phyloP scores from a whole-genome alignment of 2,797 vertebrate species.

The Nannoperca australis region DNA sequence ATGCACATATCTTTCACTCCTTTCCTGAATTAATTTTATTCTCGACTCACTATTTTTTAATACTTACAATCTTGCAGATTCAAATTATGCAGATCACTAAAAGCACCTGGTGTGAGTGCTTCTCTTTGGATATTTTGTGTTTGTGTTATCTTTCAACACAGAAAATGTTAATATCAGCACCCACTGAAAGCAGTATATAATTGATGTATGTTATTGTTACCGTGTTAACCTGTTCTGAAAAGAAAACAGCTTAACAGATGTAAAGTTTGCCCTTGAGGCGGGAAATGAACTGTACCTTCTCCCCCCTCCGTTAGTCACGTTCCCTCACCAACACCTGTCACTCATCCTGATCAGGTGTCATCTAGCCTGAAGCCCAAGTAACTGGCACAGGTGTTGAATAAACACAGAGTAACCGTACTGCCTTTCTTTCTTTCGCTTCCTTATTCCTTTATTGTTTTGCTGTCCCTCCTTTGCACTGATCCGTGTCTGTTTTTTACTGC shows the following conservation, averaged over 20 bases:
- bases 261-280: conserved; percentile 51
- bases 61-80: background rate
- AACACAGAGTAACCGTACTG: conserved; percentile 8
- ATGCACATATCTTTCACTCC: background rate
- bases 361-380: conserved; percentile 31
- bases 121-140: background rate
- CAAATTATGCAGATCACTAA: background rate
- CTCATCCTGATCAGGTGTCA: conserved; percentile 62
- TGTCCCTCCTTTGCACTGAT: background rate
- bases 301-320: conserved; percentile 22
- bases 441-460: background rate
- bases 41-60: background rate
- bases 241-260: conserved; percentile 25
- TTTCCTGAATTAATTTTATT: background rate
- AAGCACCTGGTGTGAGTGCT: no score
- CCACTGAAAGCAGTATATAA: background rate
- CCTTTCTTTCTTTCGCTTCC: background rate
- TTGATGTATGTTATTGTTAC: conserved; percentile 20
- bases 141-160: background rate
- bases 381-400: conserved; percentile 37
- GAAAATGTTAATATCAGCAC: background rate
- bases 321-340: conserved; percentile 56
- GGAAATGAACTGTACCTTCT: background rate
- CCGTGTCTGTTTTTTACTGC: background rate
- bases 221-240: conserved; percentile 14